Evolutionary conservation across 2,797 vertebrate genomes (phyloP).

Genomic region (Xyrichtys novacula): DNA sequence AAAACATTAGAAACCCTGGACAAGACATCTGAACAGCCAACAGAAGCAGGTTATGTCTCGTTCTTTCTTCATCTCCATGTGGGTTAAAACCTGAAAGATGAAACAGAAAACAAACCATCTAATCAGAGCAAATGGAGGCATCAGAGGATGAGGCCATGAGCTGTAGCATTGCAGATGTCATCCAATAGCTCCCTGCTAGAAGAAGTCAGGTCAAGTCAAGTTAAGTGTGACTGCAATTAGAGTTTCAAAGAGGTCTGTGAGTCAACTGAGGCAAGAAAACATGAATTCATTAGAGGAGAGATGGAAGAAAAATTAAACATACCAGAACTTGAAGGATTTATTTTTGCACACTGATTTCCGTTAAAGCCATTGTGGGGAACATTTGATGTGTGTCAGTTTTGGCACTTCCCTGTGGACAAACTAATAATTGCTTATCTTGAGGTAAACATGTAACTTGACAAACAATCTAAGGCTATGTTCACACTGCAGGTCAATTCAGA

Average conservation of each 20-base stretch:
- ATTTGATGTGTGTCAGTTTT: too few relatives aligned
- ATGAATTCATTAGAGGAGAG: too few relatives aligned
- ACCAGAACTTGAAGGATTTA: too few relatives aligned
- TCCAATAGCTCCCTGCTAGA: background rate
- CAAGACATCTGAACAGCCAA: background rate
- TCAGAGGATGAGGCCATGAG: background rate
- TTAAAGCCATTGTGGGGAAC: too few relatives aligned
- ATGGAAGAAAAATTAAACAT: too few relatives aligned
- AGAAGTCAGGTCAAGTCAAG: background rate
- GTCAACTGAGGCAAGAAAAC: background rate
- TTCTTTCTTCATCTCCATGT: background rate
- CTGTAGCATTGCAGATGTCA: background rate
- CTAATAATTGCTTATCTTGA: too few relatives aligned
- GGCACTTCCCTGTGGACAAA: too few relatives aligned
- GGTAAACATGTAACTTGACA: too few relatives aligned
- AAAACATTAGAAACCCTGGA: background rate
- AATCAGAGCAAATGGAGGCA: slow-evolving; percentile 4
- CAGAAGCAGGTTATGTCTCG: background rate
- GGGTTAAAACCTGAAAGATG: slow-evolving; percentile 7
- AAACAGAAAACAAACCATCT: background rate
- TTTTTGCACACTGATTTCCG: too few relatives aligned
- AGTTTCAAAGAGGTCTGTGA: background rate
- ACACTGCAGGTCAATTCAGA: too few relatives aligned
- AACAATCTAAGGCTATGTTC: too few relatives aligned
- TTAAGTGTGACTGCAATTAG: background rate